A percentile compares a stretch with the other conserved stretches of the same genome.
These are phyloP conservation scores for Xenentodon cancila DNA, from an alignment of 2,797 vertebrate genomes.

Conservation along the genomic window DNA sequence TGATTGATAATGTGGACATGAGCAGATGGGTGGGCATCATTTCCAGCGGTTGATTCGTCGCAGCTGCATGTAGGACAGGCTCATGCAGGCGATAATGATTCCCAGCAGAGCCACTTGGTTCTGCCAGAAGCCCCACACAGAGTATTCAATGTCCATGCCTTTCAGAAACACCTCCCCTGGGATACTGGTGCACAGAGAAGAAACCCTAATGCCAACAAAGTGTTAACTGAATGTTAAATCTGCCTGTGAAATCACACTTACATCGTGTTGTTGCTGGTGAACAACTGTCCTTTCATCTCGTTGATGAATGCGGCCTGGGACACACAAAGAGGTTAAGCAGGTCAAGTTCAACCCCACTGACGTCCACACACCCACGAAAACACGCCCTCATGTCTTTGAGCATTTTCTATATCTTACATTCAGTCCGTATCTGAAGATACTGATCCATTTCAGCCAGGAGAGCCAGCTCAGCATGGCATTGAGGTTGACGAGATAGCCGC, in stretches of 20 bases:
- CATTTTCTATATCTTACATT: constrained; percentile 66
- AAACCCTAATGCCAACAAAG: constrained; percentile 14
- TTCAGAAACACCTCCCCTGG: constrained; percentile 75
- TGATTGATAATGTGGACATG: not conserved
- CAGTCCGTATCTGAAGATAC: constrained; percentile 85
- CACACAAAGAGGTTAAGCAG: constrained; percentile 22
- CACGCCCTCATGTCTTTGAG: not conserved
- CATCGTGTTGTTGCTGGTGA: constrained; percentile 58
- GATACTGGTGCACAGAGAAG: constrained; percentile 61
- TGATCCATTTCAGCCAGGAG: constrained; percentile 85
- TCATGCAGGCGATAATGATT: constrained; percentile 74
- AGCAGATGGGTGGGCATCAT: constrained; percentile 51
- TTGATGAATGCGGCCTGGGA: constrained; percentile 81
- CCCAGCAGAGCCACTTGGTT: constrained; percentile 83
- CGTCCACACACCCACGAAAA: not conserved
- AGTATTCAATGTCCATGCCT: constrained; percentile 77
- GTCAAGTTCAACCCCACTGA: too few species aligned
- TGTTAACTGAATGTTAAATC: constrained; percentile 2
- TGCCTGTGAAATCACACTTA: constrained; percentile 55
- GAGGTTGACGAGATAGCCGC: constrained; percentile 84
- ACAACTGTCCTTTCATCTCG: constrained; percentile 77
- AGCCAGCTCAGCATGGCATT: constrained; percentile 86
- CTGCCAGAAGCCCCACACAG: constrained; percentile 85
- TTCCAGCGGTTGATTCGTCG: constrained; percentile 85
- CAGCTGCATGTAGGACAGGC: constrained; percentile 81